These are phyloP conservation scores for Halichoerus grypus DNA, from an alignment of 2,113 vertebrate species.

Conservation along the genomic window DNA sequence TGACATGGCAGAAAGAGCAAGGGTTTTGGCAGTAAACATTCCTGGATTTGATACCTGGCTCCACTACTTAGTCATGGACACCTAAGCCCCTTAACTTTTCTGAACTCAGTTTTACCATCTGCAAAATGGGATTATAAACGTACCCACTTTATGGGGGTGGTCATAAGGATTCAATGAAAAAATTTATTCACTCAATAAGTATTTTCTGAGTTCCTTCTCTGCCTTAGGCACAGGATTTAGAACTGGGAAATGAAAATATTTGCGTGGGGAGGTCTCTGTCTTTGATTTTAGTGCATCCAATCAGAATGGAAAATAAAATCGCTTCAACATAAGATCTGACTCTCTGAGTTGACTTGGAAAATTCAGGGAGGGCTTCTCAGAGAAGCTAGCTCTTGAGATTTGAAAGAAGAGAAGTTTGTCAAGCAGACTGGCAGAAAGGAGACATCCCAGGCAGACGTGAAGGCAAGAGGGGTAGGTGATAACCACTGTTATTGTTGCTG, in stretches of 20 bases:
- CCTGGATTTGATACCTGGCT: neutral
- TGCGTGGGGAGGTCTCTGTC: neutral
- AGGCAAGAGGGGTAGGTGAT: neutral
- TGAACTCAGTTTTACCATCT: neutral
- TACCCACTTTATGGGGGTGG: neutral
- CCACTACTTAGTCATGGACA: neutral
- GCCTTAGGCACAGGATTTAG: neutral
- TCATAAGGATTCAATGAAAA: neutral
- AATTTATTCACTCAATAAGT: neutral
- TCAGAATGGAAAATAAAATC: slow-evolving; percentile 27
- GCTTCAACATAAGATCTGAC: neutral
- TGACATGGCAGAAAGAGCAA: neutral
- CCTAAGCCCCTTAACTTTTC: neutral
- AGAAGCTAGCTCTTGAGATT: neutral
- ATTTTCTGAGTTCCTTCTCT: neutral
- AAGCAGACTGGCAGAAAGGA: neutral
- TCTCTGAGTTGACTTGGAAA: neutral
- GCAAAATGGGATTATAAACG: neutral
- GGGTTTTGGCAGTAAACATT: neutral
- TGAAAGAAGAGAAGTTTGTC: neutral
- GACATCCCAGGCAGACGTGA: neutral
- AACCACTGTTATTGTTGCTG: neutral
- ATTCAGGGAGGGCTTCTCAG: neutral
- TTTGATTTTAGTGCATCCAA: neutral
- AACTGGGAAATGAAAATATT: neutral